A percentile compares a stretch with the other conserved stretches of the same genome.
These are phyloP conservation scores for Polymixis lichenea DNA, from an alignment of 2,888 invertebrate genomes.

Conservation along the genomic window DNA sequence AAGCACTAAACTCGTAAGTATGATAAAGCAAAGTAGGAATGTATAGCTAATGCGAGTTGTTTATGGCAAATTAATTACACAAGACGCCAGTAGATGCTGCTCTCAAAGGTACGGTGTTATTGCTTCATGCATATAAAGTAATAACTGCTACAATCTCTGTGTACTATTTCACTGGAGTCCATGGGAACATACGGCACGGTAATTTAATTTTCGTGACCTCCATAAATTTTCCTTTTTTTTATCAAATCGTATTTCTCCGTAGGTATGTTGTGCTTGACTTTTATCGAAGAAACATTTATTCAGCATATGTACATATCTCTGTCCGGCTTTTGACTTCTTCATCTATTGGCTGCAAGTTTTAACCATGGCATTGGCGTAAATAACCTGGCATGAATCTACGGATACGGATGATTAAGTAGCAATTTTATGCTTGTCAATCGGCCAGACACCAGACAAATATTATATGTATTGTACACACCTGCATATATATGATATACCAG, in stretches of 20 bases:
- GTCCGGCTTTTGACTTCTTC: not conserved
- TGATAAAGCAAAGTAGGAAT: conserved; percentile 62
- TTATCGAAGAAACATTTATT: not conserved
- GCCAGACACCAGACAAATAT: conserved; percentile 24
- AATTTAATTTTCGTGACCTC: not conserved
- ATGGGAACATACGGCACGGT: conserved; percentile 61
- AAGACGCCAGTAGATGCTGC: conserved; percentile 70
- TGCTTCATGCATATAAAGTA: conserved; percentile 86
- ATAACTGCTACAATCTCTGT: conserved; percentile 78
- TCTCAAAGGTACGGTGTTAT: conserved; percentile 78
- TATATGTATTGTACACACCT: not conserved
- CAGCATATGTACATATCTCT: not conserved
- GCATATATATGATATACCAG: conserved; percentile 13
- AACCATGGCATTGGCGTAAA: not conserved
- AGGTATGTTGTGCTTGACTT: not conserved
- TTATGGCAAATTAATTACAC: conserved; percentile 84
- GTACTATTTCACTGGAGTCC: conserved; percentile 73
- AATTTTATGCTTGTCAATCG: conserved; percentile 47
- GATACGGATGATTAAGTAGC: conserved; percentile 26
- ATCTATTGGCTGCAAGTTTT: not conserved
- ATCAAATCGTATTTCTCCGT: not conserved
- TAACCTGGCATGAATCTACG: conserved; percentile 6
- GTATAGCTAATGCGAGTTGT: conserved; percentile 73
- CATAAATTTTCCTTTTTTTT: too few species aligned
- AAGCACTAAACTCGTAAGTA: conserved; percentile 54